phyloP scores from a whole-genome alignment of 2,113 vertebrate species.

The Bambusicola thoracicus region DNA sequence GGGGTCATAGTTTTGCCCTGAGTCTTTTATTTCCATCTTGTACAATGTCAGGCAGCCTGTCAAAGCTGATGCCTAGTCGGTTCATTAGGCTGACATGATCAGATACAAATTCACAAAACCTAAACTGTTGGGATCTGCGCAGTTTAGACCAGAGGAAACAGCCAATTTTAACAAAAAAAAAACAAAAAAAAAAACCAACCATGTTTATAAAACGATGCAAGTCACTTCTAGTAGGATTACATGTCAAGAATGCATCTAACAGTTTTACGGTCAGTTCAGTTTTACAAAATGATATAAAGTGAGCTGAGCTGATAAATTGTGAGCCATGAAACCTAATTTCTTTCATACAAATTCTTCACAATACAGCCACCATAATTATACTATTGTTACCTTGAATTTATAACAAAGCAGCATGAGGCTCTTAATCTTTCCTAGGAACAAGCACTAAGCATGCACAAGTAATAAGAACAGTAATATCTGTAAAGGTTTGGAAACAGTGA shows the following conservation, averaged over 20 bases:
- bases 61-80: not conserved
- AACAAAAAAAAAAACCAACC: too few relatives aligned
- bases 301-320: constrained; percentile 23
- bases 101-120: constrained; percentile 20
- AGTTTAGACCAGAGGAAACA: constrained; percentile 4
- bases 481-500: constrained; percentile 44
- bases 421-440: not conserved
- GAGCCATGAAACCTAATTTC: not conserved
- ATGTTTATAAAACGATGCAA: not conserved
- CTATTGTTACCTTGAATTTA: not conserved
- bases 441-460: not conserved
- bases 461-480: constrained; percentile 52
- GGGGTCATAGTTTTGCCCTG: constrained; percentile 41
- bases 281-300: not conserved
- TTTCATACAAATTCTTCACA: not conserved
- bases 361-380: not conserved
- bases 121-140: not conserved
- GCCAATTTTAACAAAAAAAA: not conserved
- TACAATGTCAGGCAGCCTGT: constrained; percentile 33
- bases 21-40: constrained; percentile 46
- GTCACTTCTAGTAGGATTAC: not conserved
- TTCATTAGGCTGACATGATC: constrained; percentile 52
- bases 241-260: rapidly evolving
- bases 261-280: not conserved
- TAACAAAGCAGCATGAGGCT: not conserved